These are phyloP conservation scores for Brachionus rotundiformis DNA, from an alignment of 1,140 invertebrate species.

Conservation along the genomic window DNA sequence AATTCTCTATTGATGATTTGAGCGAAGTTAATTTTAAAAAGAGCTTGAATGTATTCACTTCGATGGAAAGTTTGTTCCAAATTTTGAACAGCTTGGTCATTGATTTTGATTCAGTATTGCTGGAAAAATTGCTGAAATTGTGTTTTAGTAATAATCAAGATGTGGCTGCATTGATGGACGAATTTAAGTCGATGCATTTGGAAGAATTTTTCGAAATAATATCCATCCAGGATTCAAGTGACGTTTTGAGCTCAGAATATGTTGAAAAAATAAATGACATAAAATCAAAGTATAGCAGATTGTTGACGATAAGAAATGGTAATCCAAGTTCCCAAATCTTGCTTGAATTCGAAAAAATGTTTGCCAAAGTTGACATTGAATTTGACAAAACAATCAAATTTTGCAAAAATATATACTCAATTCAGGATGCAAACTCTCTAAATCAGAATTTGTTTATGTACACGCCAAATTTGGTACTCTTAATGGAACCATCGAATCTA, in stretches of 20 bases:
- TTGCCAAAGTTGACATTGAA: not conserved
- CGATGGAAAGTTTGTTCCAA: not conserved
- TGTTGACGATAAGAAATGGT: not conserved
- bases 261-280: not conserved
- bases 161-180: not conserved
- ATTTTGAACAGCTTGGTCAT: not conserved
- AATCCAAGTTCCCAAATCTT: not conserved
- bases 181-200: conserved; percentile 9
- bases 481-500: not conserved
- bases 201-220: conserved; percentile 34
- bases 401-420: not conserved
- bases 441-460: conserved; percentile 21
- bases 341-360: conserved; percentile 26
- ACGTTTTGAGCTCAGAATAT: not conserved
- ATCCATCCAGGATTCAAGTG: not conserved
- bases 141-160: not conserved
- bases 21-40: conserved; percentile 3
- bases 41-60: not conserved
- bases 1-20: not conserved
- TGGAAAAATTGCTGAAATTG: not conserved
- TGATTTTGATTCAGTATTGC: not conserved
- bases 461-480: conserved; percentile 6
- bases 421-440: not conserved
- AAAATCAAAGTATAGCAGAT: conserved; percentile 1
- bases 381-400: conserved; percentile 26